Conservation (phyloP, 1,140 invertebrate genomes). For the Drosophila navojoa region DNA sequence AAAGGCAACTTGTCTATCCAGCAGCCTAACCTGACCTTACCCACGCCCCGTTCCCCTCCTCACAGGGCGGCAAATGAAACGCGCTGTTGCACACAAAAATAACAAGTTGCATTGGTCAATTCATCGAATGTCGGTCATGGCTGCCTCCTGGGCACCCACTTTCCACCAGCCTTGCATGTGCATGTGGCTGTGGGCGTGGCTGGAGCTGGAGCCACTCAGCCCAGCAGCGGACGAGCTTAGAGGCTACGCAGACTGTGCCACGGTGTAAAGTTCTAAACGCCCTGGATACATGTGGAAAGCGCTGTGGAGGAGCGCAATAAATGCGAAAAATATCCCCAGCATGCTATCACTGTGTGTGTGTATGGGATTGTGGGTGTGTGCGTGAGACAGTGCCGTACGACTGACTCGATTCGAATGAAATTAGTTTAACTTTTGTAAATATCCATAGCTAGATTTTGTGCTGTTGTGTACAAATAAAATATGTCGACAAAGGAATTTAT, state of each 20-base stretch:
- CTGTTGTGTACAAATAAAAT: background rate
- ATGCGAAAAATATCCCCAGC: slow-evolving; percentile 14
- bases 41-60: background rate
- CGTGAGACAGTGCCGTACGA: background rate
- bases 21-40: background rate
- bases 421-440: slow-evolving; percentile 61
- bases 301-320: background rate
- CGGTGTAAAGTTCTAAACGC: slow-evolving; percentile 27
- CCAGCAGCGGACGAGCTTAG: slow-evolving; percentile 24
- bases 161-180: background rate
- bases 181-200: background rate
- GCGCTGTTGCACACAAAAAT: slow-evolving; percentile 79
- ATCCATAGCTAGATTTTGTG: slow-evolving; percentile 28
- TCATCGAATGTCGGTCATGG: slow-evolving; percentile 78
- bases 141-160: slow-evolving; percentile 39
- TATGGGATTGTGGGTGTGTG: background rate
- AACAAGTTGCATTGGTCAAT: slow-evolving; percentile 80
- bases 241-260: slow-evolving; percentile 4
- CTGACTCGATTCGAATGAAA: slow-evolving; percentile 34
- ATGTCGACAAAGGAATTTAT: background rate
- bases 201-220: background rate
- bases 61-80: slow-evolving; percentile 54
- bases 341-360: background rate
- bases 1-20: slow-evolving; percentile 19
- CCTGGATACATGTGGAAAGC: slow-evolving; percentile 6